Conservation (phyloP, 1,140 invertebrate genomes). For the Sarcophaga peregrina region DNA sequence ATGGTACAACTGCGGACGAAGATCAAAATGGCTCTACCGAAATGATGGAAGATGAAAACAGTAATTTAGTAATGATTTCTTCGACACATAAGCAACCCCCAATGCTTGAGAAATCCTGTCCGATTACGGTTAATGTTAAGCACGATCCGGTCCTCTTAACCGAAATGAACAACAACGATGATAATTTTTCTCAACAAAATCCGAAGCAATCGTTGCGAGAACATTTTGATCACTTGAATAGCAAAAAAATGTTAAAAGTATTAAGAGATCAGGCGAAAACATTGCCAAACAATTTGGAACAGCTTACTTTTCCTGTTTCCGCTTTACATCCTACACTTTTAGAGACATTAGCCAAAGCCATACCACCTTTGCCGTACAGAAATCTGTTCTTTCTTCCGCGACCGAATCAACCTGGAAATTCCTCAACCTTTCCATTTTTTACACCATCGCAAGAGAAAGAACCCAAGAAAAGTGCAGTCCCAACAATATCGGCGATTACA, state of each 20-base stretch:
- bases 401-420: slow-evolving; percentile 53
- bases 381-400: slow-evolving; percentile 63
- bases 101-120: not conserved
- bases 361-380: slow-evolving; percentile 68
- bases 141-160: not conserved
- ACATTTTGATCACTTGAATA: slow-evolving; percentile 16
- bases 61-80: slow-evolving; percentile 68
- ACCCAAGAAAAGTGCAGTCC: not conserved
- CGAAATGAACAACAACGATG: slow-evolving; percentile 30
- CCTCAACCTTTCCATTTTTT: slow-evolving; percentile 12
- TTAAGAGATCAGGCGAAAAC: slow-evolving; percentile 30
- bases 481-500: slow-evolving; percentile 10
- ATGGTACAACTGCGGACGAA: slow-evolving; percentile 28
- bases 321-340: slow-evolving; percentile 76
- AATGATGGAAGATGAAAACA: slow-evolving; percentile 79
- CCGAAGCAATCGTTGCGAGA: not conserved
- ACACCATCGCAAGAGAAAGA: not conserved
- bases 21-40: slow-evolving; percentile 22
- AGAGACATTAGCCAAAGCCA: slow-evolving; percentile 77
- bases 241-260: slow-evolving; percentile 30
- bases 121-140: not conserved
- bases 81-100: slow-evolving; percentile 42
- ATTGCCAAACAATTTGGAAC: slow-evolving; percentile 37
- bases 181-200: slow-evolving; percentile 4
- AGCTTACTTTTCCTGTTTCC: slow-evolving; percentile 71